Base-by-base conservation (phyloP, 2,888 invertebrate genomes). In the Drosophila fungiperda region DNA sequence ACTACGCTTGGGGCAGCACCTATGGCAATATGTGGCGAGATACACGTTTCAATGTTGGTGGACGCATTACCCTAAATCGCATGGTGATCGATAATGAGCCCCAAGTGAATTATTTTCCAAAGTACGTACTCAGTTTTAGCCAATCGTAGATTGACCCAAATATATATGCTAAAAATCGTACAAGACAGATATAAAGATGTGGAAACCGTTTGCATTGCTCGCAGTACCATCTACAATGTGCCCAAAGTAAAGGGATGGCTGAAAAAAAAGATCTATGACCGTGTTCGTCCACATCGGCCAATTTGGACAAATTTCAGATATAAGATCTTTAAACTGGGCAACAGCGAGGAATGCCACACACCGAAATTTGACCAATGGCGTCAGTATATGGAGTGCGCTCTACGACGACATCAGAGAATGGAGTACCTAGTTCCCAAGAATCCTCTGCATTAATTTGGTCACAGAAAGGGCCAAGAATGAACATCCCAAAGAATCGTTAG, bases 381-480 rank as follows among this genome's bases (percentile, higher is more conserved):
- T 1, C 11, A 38, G 0, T 71, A 49, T 29, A 23, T 26, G 3
- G 26, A 66, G 23, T 73, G 73, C 8, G 33, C 58, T 17, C 4
- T 71, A 9, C 42, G n/a, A 7, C 65, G 58, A 17, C 35, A 73
- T 20, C 50, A 49, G 26, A 48, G 64, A 9, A 23, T 75, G 36
- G 74, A 75, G 20, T 73, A 72, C 36, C 32, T 49, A 2, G 42
- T 66, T 1, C 69, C 66, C 15, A 54, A 55, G 23, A 66, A 70
- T 60, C 69, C 69, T 7, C 32, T 66, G 6, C 9, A 40, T 26
- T 66, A 70, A 52, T 1, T 61, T 9, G 33, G 55, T 12, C 64
- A 52, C 5, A n/a, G 9, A 8, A 9, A 15, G 9, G 11, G 17
- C 1, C n/a, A 17, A 20, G 59, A 53, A 8, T 29, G 6, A 9